Base-by-base conservation (phyloP, 92 coral and sea anemone genomes). In the Palythoa grandis region DNA sequence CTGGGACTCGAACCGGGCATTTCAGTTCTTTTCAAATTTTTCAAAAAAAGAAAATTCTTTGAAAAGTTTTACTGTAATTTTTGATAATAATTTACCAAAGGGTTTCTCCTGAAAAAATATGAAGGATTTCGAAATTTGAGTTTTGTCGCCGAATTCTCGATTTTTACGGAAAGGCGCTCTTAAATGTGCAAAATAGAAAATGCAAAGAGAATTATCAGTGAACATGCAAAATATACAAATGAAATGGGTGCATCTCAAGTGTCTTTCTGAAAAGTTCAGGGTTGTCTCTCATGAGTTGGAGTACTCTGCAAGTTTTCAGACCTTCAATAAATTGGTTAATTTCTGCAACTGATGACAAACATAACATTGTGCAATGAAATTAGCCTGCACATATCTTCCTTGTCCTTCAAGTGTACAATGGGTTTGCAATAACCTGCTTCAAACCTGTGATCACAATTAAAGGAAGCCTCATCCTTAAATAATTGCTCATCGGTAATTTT, bases 381-480 rank as follows among this genome's bases (percentile, higher is more conserved):
- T 66, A 66, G 61, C 48, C 66, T 76, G 67, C 22, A 52, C 35
- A 90, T 83, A 52, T 90, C 91, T 24, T 90, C 90, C 78, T 82
- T 90, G 72, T 90, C 93, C 66, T 76, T 66, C 35, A 83, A 56
- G 74, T 83, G 71, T 17, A 90, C 88, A 61, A 90, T 80, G 8
- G 93, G 93, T 82, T 90, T 90, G 84, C 71, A 52, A 61, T 83
- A 90, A 9, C 93, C 91, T 82, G 93, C 93, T 52, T 87, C 93
- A 87, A 87, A 90, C 58, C 88, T 87, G 82, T 47, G 78, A 58
- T 90, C 93, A 83, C 63, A 80, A 75, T 83, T 56, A 83, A 87
- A 87, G 23, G 91, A 66, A 50, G 93, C 91, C 60, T 82, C 72
- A 22, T 83, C 71, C 72, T 90, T 87, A 71, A 90, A 90, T 78